Evolutionary conservation across 2,797 vertebrate species (phyloP).

Genomic region (Neosalanx taihuensis): DNA sequence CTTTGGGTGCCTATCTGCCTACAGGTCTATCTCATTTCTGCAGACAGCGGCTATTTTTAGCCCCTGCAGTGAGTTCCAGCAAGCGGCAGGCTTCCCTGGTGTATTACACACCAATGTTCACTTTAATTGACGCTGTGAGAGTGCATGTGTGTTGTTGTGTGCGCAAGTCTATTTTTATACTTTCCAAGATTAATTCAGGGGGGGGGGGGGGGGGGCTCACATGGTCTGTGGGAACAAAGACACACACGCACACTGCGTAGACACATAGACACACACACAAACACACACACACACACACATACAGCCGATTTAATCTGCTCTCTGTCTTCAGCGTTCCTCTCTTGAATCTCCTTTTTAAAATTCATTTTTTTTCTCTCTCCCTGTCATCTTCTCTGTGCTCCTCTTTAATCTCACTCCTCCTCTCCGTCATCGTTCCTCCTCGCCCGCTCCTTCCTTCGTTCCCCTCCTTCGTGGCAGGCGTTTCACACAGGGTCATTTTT

Average conservation of each 20-base stretch:
- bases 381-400: not conserved
- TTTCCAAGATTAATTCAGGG: not conserved
- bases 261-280: slow-evolving; percentile 7
- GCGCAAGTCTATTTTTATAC: slow-evolving; percentile 2
- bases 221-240: not conserved
- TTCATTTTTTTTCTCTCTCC: not conserved
- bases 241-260: not conserved
- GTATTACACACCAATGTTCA: slow-evolving; percentile 40
- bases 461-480: not conserved
- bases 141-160: slow-evolving; percentile 21
- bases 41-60: slow-evolving; percentile 65
- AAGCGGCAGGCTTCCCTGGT: slow-evolving; percentile 24
- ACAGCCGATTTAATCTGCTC: not conserved
- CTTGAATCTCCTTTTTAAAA: not conserved
- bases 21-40: slow-evolving; percentile 54
- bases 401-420: slow-evolving; percentile 11
- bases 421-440: not conserved
- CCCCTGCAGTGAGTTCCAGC: slow-evolving; percentile 37
- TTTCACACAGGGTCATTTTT: no score
- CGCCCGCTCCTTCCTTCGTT: no score
- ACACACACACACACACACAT: slow-evolving; percentile 2
- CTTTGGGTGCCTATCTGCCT: slow-evolving; percentile 36
- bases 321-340: not conserved
- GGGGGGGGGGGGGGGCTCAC: no score
- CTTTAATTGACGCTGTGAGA: slow-evolving; percentile 53